phyloP scores from a whole-genome alignment of 2,888 invertebrate species.

The Cerceris ruficornis region DNA sequence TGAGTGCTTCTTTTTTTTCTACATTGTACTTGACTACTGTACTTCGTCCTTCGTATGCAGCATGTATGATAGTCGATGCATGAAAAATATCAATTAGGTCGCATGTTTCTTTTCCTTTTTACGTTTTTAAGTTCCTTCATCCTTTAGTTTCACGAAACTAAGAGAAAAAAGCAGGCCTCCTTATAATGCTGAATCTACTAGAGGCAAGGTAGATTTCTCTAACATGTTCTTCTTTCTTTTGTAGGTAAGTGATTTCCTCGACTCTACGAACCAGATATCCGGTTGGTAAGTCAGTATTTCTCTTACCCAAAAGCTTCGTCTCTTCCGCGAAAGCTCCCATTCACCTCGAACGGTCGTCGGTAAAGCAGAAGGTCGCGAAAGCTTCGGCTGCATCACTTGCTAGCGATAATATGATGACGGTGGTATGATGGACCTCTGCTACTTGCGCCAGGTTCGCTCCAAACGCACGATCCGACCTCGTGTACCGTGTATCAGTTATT shows the following conservation, averaged over 20 bases:
- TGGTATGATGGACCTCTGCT: slow-evolving; percentile 25
- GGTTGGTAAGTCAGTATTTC: slow-evolving; percentile 63
- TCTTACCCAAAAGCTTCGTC: slow-evolving; percentile 34
- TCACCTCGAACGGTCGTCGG: too few species aligned
- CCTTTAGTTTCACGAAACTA: background rate
- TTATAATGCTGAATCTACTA: slow-evolving; percentile 38
- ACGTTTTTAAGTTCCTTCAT: background rate
- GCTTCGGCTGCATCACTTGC: too few species aligned
- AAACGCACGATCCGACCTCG: background rate
- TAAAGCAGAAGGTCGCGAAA: too few species aligned
- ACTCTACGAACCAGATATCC: slow-evolving; percentile 30
- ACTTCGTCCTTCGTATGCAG: slow-evolving; percentile 9
- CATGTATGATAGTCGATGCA: slow-evolving; percentile 36
- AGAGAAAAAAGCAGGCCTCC: background rate
- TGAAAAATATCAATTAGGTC: slow-evolving; percentile 3
- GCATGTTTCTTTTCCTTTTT: slow-evolving; percentile 33
- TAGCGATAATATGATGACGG: background rate
- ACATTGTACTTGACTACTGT: too few species aligned
- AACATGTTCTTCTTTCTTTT: slow-evolving; percentile 55
- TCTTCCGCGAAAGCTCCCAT: slow-evolving; percentile 33
- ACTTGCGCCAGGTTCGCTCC: slow-evolving; percentile 32
- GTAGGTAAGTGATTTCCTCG: slow-evolving; percentile 60
- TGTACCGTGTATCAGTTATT: background rate
- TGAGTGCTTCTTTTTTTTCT: too few species aligned
- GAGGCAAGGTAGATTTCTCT: slow-evolving; percentile 14